Conservation (phyloP, 2,113 vertebrate genomes). For the Notiomystis cincta region DNA sequence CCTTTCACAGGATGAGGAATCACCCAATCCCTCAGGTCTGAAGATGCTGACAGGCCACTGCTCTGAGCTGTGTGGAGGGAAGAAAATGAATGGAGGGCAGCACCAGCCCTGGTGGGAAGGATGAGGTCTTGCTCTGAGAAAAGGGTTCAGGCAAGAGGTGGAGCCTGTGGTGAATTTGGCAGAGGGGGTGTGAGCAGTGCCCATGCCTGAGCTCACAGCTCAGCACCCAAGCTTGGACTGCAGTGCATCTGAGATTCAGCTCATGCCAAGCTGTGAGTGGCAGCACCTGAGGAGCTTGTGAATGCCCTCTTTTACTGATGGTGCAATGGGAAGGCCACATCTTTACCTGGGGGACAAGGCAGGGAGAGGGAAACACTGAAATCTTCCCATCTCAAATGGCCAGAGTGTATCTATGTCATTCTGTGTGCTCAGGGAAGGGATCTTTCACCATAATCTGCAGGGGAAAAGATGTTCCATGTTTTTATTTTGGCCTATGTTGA, state of each 20-base stretch:
- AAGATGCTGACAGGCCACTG: neutral
- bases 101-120: neutral
- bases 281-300: neutral
- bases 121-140: neutral
- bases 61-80: neutral
- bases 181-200: accelerated
- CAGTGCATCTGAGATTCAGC: neutral
- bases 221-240: neutral
- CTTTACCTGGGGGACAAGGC: neutral
- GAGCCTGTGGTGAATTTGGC: neutral
- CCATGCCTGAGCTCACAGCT: neutral
- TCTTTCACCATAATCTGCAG: neutral
- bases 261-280: neutral
- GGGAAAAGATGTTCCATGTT: neutral
- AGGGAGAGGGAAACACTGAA: neutral
- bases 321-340: neutral
- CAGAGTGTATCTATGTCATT: neutral
- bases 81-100: neutral
- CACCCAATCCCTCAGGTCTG: neutral
- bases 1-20: neutral
- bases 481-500: neutral
- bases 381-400: neutral
- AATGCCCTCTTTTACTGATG: neutral
- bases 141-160: neutral
- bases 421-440: neutral